A percentile compares a stretch with the other conserved stretches of the same genome.
Evolutionary conservation across 2,113 vertebrate genomes (phyloP).

Genomic region (Synchiropus splendidus): DNA sequence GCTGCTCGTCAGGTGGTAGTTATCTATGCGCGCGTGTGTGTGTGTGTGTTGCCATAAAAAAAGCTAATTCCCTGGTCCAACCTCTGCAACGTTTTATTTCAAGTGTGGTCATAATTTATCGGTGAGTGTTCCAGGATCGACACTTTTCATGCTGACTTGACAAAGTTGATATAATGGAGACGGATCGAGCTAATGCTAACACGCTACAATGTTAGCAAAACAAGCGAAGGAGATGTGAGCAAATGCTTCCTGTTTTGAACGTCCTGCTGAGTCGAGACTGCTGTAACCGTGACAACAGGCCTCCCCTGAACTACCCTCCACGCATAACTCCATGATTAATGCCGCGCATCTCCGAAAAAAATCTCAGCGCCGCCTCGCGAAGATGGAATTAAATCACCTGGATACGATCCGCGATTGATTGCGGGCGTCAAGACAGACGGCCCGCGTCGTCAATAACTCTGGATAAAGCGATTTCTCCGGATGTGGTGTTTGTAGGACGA

Average conservation of each 20-base stretch:
- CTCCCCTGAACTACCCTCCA: constrained; percentile 47
- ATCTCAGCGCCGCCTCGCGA: constrained; percentile 51
- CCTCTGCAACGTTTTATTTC: too few relatives aligned
- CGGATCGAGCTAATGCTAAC: too few relatives aligned
- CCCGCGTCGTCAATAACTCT: constrained; percentile 51
- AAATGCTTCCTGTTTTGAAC: constrained; percentile 19
- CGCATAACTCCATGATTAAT: constrained; percentile 69
- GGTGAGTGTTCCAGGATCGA: too few relatives aligned
- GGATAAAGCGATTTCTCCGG: constrained; percentile 39
- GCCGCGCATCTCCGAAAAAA: constrained; percentile 37
- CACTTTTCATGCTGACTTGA: too few relatives aligned
- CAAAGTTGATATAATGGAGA: too few relatives aligned
- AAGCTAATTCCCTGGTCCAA: too few relatives aligned
- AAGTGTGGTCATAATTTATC: too few relatives aligned
- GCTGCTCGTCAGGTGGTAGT: too few relatives aligned
- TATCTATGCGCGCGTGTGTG: too few relatives aligned
- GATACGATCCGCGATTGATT: constrained; percentile 68
- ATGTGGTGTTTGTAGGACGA: constrained; percentile 39
- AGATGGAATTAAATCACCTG: constrained; percentile 67
- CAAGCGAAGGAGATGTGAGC: too few relatives aligned
- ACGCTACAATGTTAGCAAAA: too few relatives aligned
- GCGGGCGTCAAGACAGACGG: constrained; percentile 43
- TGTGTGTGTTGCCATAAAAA: too few relatives aligned
- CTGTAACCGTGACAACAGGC: constrained; percentile 48
- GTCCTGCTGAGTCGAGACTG: constrained; percentile 20